Conservation (phyloP, 1,140 invertebrate species). For the Littorina saxatilis region DNA sequence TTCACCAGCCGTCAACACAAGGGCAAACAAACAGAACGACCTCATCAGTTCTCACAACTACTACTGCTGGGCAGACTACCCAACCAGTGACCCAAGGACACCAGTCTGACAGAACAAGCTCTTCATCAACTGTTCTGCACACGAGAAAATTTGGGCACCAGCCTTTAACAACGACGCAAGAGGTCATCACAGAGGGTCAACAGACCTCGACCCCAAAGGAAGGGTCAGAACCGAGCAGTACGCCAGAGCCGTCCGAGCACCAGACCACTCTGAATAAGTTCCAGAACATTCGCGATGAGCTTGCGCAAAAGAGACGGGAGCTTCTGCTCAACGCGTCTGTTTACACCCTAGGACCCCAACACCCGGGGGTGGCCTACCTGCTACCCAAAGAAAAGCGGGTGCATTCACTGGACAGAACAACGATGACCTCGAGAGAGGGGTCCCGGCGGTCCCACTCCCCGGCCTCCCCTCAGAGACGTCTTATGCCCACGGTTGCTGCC, state of each 20-base stretch:
- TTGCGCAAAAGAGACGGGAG: slow-evolving; percentile 31
- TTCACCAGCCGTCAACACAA: too few relatives aligned
- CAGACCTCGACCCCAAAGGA: not conserved
- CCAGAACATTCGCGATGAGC: slow-evolving; percentile 25
- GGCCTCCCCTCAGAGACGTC: not conserved
- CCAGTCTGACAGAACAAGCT: too few relatives aligned
- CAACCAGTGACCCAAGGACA: too few relatives aligned
- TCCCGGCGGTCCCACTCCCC: not conserved
- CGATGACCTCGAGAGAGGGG: not conserved
- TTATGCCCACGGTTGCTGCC: not conserved
- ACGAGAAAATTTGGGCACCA: too few relatives aligned
- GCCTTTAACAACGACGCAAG: not conserved
- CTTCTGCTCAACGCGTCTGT: slow-evolving; percentile 12
- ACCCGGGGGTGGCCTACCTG: not conserved
- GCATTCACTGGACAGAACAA: slow-evolving; percentile 30
- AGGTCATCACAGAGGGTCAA: not conserved
- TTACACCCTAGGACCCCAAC: not conserved
- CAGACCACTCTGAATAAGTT: slow-evolving; percentile 14
- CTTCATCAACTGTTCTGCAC: too few relatives aligned
- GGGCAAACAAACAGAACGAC: too few relatives aligned
- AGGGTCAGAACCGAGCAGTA: too few relatives aligned
- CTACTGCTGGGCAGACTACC: too few relatives aligned
- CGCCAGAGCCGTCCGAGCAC: not conserved
- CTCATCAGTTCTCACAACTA: too few relatives aligned
- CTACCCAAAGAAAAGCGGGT: slow-evolving; percentile 16